phyloP scores from a whole-genome alignment of 2,888 invertebrate genomes.

The Drosophila demipolita region DNA sequence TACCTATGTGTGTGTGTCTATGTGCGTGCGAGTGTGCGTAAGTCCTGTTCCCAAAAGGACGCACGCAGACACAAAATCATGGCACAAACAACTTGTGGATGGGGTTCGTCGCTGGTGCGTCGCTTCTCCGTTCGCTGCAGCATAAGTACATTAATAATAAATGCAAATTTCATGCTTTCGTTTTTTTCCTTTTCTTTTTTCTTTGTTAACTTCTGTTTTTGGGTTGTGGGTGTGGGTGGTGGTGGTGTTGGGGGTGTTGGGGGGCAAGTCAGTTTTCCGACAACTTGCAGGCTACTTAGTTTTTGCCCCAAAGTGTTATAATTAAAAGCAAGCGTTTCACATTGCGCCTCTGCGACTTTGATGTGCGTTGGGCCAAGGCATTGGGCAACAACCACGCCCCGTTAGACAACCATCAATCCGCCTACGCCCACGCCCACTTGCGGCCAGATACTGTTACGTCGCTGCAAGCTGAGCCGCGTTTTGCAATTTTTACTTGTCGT shows the following conservation, averaged over 20 bases:
- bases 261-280: constrained; percentile 30
- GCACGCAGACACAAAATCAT: constrained; percentile 56
- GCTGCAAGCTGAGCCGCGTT: constrained; percentile 54
- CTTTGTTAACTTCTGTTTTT: constrained; percentile 3
- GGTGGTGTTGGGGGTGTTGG: rapidly evolving
- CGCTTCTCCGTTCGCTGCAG: constrained; percentile 35
- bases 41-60: constrained; percentile 14
- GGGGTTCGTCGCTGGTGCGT: constrained; percentile 1
- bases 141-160: constrained; percentile 76
- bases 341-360: constrained; percentile 21
- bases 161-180: constrained; percentile 68
- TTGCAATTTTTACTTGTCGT: constrained; percentile 63
- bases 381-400: constrained; percentile 23
- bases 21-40: neutral
- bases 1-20: neutral
- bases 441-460: constrained; percentile 27
- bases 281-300: constrained; percentile 62
- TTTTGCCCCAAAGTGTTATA: constrained; percentile 65
- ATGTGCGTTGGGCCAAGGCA: constrained; percentile 16
- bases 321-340: constrained; percentile 60
- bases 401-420: neutral
- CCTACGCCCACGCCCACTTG: neutral
- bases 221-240: neutral
- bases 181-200: constrained; percentile 28
- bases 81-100: constrained; percentile 44